Evolutionary conservation across 2,888 invertebrate species (phyloP), one percentile per base, ranked within the genome.

Genomic region (Cacoxenus indagator): DNA sequence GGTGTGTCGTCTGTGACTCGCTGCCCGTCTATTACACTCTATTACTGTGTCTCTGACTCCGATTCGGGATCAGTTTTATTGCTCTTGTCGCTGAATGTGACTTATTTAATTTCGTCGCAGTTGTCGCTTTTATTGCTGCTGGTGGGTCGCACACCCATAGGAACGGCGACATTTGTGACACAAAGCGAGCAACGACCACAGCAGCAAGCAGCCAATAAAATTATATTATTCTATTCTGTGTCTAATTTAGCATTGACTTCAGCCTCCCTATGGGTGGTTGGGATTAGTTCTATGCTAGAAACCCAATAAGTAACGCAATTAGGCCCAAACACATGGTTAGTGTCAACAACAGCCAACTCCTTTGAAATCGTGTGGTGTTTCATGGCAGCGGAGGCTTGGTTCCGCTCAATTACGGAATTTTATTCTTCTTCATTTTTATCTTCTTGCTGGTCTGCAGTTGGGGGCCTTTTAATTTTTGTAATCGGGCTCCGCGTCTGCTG

Each of bases 281-380:
- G 17, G 9, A 0, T 61, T 29, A 4, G 19, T 24, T 61, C 19
- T 22, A 1, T 4, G 11, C 19, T n/a, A n/a, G 31, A 62, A 45
- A 62, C 24, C 45, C 43, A 62, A 62, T 62, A 62, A 62, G 61
- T 22, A 62, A 62, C 22, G 43, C 61, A 62, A 62, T 62, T 61
- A 61, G 61, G n/a, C 54, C 19, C 17, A 27, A 43, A 61, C 43
- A 11, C 61, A 43, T 62, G 61, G 24, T 62, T 24, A 55, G 26
- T 14, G n/a, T 9, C 27, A n/a, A n/a, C 14, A 55, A 26, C 26
- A 26, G 19, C 14, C 11, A 24, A 24, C 26, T 14, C 27, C 24
- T 26, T 24, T 11, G 54, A 6, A 11, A 22, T 3, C 11, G 55
- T 26, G 14, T 4, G 4, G 4, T 51, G 22, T 3, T 51, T 51